Percentiles rank a stretch among this genome's conserved stretches.
Conservation (phyloP, 2,797 vertebrate species). For the Phalanger gymnotis region DNA sequence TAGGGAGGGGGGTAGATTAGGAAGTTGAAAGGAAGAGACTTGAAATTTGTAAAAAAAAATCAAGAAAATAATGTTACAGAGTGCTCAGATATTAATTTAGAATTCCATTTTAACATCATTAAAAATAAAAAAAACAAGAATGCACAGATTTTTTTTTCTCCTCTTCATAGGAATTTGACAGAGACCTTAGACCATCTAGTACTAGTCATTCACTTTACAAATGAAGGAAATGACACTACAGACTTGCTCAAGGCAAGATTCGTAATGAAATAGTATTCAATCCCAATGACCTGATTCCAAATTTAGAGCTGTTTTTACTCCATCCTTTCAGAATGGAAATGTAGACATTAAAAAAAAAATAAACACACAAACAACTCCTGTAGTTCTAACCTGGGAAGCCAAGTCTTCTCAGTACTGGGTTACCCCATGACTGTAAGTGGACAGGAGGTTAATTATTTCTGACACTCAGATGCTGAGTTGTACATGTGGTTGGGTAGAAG, state of each 20-base stretch:
- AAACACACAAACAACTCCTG: no score
- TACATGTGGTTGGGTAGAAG: background rate
- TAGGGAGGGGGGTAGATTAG: background rate
- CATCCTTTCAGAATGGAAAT: background rate
- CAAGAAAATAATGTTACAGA: background rate
- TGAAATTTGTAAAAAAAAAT: constrained; percentile 14
- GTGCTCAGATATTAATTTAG: background rate
- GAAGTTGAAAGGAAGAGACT: constrained; percentile 1
- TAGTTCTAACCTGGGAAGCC: background rate
- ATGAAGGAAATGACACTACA: background rate
- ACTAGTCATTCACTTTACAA: background rate
- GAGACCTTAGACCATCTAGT: background rate
- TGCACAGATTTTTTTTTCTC: background rate
- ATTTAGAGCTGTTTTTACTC: background rate
- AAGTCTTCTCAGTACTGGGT: background rate
- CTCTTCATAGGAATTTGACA: background rate
- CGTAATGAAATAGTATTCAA: background rate
- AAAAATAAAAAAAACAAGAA: background rate
- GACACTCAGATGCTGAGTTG: background rate
- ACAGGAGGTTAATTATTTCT: background rate
- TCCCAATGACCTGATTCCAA: background rate
- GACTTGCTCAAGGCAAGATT: background rate
- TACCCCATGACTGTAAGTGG: background rate
- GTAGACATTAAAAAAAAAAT: background rate
- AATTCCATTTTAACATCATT: background rate